phyloP scores from a whole-genome alignment of 2,888 invertebrate genomes.

The Heterodera filipjevi region DNA sequence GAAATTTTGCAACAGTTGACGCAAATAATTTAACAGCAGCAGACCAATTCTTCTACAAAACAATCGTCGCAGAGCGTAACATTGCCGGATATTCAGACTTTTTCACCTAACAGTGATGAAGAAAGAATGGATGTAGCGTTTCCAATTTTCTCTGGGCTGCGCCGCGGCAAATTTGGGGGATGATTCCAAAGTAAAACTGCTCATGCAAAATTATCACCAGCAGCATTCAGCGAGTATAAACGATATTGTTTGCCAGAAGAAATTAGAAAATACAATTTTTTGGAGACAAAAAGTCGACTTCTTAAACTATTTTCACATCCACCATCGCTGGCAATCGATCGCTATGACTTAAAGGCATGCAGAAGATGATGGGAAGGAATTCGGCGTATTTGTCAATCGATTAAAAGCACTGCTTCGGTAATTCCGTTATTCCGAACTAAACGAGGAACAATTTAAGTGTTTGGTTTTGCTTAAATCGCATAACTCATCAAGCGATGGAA shows the following conservation, averaged over 20 bases:
- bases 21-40: neutral
- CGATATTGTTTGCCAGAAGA: neutral
- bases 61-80: neutral
- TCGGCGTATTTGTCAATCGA: neutral
- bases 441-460: neutral
- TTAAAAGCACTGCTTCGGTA: neutral
- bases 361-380: neutral
- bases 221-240: neutral
- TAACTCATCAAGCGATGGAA: neutral
- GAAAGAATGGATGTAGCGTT: neutral
- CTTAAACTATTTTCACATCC: neutral
- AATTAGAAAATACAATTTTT: neutral
- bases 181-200: neutral
- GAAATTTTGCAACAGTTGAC: conserved; percentile 6
- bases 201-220: neutral
- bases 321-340: neutral
- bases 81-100: neutral
- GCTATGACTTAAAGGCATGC: neutral
- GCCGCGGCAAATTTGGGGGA: neutral
- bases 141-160: neutral
- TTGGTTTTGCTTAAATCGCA: neutral
- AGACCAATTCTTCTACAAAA: neutral
- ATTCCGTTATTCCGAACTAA: neutral
- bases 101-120: neutral
- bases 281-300: neutral